Base-by-base conservation (phyloP, 2,888 invertebrate species). In the Caenorhabditis drosophilae region DNA sequence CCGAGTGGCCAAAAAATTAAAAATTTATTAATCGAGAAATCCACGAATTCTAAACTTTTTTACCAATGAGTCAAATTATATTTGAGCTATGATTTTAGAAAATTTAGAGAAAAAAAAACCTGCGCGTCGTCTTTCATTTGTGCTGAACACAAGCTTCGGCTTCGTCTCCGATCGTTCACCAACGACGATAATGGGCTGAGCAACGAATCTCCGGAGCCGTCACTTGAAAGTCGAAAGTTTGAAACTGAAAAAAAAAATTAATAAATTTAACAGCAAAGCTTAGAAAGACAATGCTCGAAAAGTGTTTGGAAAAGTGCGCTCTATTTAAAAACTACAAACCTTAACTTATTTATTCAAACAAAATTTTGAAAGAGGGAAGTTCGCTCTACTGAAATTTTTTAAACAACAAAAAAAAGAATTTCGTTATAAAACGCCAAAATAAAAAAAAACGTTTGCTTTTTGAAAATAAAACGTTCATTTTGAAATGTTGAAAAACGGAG, bases 71-170 rank as follows among this genome's bases (percentile, higher is more conserved):
- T n/a, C n/a, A n/a, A n/a, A n/a, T n/a, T n/a, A n/a, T n/a, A n/a
- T n/a, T n/a, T n/a, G n/a, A n/a, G n/a, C n/a, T n/a, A n/a, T n/a
- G n/a, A n/a, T n/a, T n/a, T n/a, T n/a, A n/a, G n/a, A n/a, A n/a
- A n/a, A n/a, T n/a, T n/a, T n/a, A n/a, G n/a, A n/a, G n/a, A n/a
- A 12, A 31, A 31, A 31, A 6, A 31, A 15, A 78, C 78, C 71
- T 78, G 76, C 18, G 71, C 70, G 53, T 80, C 79, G 42, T 67
- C 70, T 51, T 79, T 73, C 70, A 80, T 72, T 45, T 79, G 78
- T 16, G 76, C 67, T 9, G 72, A 66, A 54, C 79, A 80, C 35
- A 80, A 66, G 47, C 77, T 77, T 6, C 77, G 62, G 53, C 76
- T 76, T 23, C 80, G 42, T 7, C 76, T 58, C 12, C 80, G 70